Evolutionary conservation across 2,888 invertebrate genomes (phyloP).

Genomic region (Drosophila hamatofila): DNA sequence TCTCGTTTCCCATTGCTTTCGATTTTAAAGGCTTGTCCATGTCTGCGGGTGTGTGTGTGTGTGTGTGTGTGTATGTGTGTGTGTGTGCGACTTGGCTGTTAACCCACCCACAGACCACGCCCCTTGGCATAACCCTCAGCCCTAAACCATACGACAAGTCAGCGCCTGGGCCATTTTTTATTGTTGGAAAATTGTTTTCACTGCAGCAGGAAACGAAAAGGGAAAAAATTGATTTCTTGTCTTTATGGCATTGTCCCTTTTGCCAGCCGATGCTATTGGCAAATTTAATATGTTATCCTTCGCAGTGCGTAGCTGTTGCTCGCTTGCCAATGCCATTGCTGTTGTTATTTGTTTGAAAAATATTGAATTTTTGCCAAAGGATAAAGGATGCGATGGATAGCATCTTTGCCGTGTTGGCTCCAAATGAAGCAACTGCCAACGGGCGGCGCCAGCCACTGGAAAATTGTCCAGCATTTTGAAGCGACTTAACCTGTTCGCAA

Average conservation of each 20-base stretch:
- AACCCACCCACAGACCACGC: not conserved
- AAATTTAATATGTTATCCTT: conserved; percentile 78
- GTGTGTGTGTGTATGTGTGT: conserved; percentile 2
- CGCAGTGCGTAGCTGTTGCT: conserved; percentile 49
- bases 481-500: conserved; percentile 21
- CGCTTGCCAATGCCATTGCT: conserved; percentile 29
- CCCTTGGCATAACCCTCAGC: conserved; percentile 5
- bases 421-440: conserved; percentile 65
- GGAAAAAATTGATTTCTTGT: conserved; percentile 74
- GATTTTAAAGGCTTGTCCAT: conserved; percentile 63
- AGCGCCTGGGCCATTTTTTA: conserved; percentile 70
- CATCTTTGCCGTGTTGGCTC: conserved; percentile 75
- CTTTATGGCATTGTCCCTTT: conserved; percentile 73
- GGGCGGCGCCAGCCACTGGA: conserved; percentile 45
- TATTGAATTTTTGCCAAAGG: conserved; percentile 70
- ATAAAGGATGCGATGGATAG: conserved; percentile 61
- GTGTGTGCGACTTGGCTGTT: conserved; percentile 7
- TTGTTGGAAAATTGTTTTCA: conserved; percentile 77
- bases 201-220: conserved; percentile 27
- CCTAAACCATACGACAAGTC: conserved; percentile 17
- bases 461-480: conserved; percentile 57
- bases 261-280: conserved; percentile 64
- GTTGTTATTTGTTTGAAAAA: conserved; percentile 69
- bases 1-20: conserved; percentile 57
- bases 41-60: too few relatives aligned